A percentile compares a stretch with the other conserved stretches of the same genome.
These are phyloP conservation scores for Benthosema pterotum DNA, from an alignment of 2,797 vertebrate species.

Conservation along the genomic window DNA sequence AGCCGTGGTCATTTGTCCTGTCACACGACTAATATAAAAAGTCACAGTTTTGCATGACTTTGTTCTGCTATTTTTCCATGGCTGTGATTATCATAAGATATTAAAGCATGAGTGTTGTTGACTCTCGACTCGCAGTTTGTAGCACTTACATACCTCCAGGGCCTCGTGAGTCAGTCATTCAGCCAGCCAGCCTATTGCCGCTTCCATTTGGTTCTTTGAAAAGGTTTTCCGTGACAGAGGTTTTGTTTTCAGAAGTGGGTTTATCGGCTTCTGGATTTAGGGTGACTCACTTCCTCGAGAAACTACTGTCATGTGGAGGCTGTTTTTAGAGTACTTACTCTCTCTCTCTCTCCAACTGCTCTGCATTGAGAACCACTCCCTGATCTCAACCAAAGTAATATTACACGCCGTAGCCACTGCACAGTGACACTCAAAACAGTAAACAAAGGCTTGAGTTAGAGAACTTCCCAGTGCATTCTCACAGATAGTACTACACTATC, in stretches of 20 bases:
- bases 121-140: neutral
- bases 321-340: neutral
- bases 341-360: neutral
- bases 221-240: slow-evolving; percentile 53
- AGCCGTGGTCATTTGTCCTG: neutral
- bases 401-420: neutral
- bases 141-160: neutral
- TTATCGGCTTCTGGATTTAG: slow-evolving; percentile 23
- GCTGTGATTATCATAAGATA: slow-evolving; percentile 23
- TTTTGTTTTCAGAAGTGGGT: slow-evolving; percentile 37
- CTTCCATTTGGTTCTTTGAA: slow-evolving; percentile 32
- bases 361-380: neutral
- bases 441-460: neutral
- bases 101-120: slow-evolving; percentile 5
- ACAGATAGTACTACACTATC: too few relatives aligned
- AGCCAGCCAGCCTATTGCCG: neutral
- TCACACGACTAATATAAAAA: neutral
- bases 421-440: neutral
- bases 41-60: slow-evolving; percentile 27
- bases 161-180: slow-evolving; percentile 11
- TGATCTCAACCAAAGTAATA: neutral
- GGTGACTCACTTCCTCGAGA: slow-evolving; percentile 62
- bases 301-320: slow-evolving; percentile 46
- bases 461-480: too few relatives aligned
- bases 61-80: slow-evolving; percentile 9